phyloP scores from a whole-genome alignment of 92 coral and sea anemone species.

The Porites evermanni region DNA sequence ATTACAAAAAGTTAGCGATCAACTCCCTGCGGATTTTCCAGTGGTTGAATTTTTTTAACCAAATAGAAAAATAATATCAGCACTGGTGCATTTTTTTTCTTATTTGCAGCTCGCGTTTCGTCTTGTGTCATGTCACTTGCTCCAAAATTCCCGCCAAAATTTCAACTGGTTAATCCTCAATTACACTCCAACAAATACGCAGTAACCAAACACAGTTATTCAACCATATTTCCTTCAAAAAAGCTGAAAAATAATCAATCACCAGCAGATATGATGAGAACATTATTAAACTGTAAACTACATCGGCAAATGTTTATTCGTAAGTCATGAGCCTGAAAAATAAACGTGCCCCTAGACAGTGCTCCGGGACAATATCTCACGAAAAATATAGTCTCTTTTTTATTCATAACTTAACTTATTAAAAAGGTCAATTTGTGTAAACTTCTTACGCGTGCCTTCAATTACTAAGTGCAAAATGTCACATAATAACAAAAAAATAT shows the following conservation, averaged over 20 bases:
- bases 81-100: background rate
- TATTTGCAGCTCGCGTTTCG: background rate
- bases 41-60: constrained; percentile 15
- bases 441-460: constrained; percentile 27
- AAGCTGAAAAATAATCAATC: background rate
- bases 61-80: background rate
- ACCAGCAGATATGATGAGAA: background rate
- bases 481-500: constrained; percentile 1
- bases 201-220: background rate
- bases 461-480: constrained; percentile 26
- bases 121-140: background rate
- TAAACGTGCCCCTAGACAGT: background rate
- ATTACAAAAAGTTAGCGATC: constrained; percentile 31
- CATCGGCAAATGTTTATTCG: background rate
- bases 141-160: constrained; percentile 27
- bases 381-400: background rate
- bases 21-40: constrained; percentile 20
- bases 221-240: background rate
- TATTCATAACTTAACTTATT: too few relatives aligned
- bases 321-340: background rate
- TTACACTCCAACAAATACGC: background rate
- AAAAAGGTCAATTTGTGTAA: background rate
- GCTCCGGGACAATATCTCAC: background rate
- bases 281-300: background rate
- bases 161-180: background rate